phyloP scores from a whole-genome alignment of 2,113 vertebrate species.

The Rhinichthys klamathensis region DNA sequence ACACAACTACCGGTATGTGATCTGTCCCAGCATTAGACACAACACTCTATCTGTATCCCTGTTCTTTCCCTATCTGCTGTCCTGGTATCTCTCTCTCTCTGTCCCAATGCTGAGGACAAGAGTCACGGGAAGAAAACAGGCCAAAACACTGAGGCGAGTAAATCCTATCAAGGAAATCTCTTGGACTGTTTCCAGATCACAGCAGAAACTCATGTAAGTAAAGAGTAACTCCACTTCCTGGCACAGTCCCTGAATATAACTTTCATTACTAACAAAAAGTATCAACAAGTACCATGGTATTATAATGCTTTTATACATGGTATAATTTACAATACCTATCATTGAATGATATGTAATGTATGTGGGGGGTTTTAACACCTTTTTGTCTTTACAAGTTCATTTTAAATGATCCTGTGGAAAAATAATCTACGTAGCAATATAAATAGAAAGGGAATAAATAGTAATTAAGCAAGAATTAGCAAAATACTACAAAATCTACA shows the following conservation, averaged over 20 bases:
- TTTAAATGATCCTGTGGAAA: neutral
- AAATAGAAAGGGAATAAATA: neutral
- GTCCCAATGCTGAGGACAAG: neutral
- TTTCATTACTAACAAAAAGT: neutral
- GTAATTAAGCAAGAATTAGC: neutral
- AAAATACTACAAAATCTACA: neutral
- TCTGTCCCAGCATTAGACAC: constrained; percentile 6
- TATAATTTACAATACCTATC: too few relatives aligned
- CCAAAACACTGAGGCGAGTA: neutral
- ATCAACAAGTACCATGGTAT: neutral
- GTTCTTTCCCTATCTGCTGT: neutral
- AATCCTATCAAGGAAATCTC: constrained; percentile 20
- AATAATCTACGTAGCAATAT: neutral
- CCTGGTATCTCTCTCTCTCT: neutral
- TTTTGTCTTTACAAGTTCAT: neutral
- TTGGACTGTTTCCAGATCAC: constrained; percentile 9
- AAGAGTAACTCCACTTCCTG: constrained; percentile 2
- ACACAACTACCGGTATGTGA: neutral
- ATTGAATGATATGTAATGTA: too few relatives aligned
- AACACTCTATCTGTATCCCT: neutral
- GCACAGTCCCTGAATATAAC: neutral
- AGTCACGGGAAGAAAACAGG: neutral
- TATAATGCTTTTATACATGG: neutral
- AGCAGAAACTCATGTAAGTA: neutral
- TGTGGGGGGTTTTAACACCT: neutral